phyloP scores from a whole-genome alignment of 2,888 invertebrate species.

The Stomorhina lunata region DNA sequence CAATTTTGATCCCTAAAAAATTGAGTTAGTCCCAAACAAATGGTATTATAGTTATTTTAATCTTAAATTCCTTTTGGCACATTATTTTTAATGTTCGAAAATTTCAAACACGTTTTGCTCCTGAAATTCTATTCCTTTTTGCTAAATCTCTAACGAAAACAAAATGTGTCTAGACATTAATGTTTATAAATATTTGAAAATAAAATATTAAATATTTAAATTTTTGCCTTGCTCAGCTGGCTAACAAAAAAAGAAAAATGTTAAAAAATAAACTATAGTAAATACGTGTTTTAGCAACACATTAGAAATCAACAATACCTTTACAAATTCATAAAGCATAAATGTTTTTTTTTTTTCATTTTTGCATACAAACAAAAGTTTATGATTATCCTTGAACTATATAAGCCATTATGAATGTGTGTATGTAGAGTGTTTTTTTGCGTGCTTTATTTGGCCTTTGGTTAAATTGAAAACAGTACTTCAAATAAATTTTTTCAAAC shows the following conservation, averaged over 20 bases:
- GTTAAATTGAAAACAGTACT: background rate
- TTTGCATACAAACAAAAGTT: background rate
- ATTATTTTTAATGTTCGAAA: too few relatives aligned
- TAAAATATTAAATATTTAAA: background rate
- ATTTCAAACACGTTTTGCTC: too few relatives aligned
- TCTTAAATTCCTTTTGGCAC: too few relatives aligned
- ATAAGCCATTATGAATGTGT: background rate
- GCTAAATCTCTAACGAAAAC: too few relatives aligned
- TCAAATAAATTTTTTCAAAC: background rate
- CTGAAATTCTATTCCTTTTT: too few relatives aligned
- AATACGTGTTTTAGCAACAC: background rate
- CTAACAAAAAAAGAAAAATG: background rate
- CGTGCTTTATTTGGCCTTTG: background rate
- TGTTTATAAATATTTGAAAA: background rate
- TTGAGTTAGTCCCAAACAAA: too few relatives aligned
- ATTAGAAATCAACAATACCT: background rate
- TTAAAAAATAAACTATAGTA: background rate
- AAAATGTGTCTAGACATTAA: background rate
- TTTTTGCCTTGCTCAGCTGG: too few relatives aligned
- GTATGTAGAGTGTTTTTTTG: background rate
- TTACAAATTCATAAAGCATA: too few relatives aligned
- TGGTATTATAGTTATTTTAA: too few relatives aligned
- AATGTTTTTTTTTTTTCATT: too few relatives aligned
- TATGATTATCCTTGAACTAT: background rate
- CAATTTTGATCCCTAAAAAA: too few relatives aligned